Evolutionary conservation across 37 sponge, comb jelly and placozoan genomes (phyloP).

Genomic region (Tethya wilhelma): DNA sequence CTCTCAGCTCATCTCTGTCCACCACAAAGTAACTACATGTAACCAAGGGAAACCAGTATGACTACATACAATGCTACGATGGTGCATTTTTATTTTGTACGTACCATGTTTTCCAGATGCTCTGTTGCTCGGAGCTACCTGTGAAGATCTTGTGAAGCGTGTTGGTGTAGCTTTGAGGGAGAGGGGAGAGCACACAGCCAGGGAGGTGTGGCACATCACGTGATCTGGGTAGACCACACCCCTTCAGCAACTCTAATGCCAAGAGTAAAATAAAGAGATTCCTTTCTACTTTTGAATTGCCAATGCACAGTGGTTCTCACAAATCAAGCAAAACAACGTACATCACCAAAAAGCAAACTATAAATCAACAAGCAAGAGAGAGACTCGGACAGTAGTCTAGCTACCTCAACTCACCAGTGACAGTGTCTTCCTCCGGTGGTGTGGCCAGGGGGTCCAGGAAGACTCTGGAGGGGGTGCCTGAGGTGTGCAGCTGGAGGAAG

Average conservation of each 20-base stretch:
- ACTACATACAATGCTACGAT: background rate
- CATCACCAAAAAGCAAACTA: background rate
- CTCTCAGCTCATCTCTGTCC: slow-evolving; percentile 5
- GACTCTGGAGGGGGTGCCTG: slow-evolving; percentile 36
- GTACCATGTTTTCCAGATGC: slow-evolving; percentile 66
- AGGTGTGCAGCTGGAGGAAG: slow-evolving; percentile 59
- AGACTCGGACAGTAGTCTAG: too few species aligned
- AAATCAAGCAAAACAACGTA: background rate
- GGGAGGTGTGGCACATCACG: slow-evolving; percentile 29
- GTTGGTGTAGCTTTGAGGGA: slow-evolving; percentile 8
- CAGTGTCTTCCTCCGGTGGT: background rate
- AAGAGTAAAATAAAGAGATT: too few species aligned
- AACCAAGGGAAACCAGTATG: background rate
- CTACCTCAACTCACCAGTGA: background rate
- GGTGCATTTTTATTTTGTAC: background rate
- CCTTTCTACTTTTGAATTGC: too few species aligned
- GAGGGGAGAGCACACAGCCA: slow-evolving; percentile 37
- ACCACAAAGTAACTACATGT: slow-evolving; percentile 70
- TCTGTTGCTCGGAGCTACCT: slow-evolving; percentile 20
- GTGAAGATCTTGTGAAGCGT: slow-evolving; percentile 51
- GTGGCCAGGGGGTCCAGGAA: slow-evolving; percentile 42
- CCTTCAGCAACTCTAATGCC: background rate
- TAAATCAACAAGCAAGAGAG: too few species aligned
- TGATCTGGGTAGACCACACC: slow-evolving; percentile 35
- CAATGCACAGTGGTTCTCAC: too few species aligned